Evolutionary conservation across 2,113 vertebrate genomes (phyloP).

Genomic region (Leucosticte australis): DNA sequence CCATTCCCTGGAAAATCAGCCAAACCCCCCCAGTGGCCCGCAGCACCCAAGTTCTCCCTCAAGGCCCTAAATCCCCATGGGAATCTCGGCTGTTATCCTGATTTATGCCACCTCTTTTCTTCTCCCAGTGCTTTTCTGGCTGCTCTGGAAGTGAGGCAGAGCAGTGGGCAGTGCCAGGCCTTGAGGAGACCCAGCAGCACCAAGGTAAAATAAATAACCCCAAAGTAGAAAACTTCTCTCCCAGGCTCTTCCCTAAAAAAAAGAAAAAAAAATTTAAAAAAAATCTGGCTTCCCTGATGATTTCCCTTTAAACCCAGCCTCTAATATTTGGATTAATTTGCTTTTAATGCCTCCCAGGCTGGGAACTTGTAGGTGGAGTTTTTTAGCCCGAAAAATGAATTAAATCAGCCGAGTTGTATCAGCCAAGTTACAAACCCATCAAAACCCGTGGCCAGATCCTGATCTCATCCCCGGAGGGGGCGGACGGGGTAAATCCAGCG

Average conservation of each 20-base stretch:
- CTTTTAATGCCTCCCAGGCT: constrained; percentile 40
- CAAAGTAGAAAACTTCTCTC: neutral
- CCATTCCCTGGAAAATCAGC: neutral
- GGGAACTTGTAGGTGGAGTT: constrained; percentile 28
- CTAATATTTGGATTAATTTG: neutral
- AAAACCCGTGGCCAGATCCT: constrained; percentile 33
- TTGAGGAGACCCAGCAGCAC: neutral
- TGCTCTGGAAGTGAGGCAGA: neutral
- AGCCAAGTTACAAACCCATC: constrained; percentile 39
- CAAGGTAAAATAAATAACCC: neutral
- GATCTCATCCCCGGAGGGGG: constrained; percentile 9
- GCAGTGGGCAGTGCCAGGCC: neutral
- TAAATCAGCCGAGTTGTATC: constrained; percentile 45
- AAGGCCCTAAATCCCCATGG: neutral
- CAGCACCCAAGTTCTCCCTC: accelerated
- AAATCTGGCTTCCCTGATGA: neutral
- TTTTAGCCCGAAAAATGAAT: constrained; percentile 29
- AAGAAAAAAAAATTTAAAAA: neutral
- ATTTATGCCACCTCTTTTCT: neutral
- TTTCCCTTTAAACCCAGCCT: constrained; percentile 8
- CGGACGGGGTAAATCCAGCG: neutral
- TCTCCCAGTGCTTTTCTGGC: neutral
- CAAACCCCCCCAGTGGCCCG: neutral
- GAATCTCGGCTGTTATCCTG: accelerated
- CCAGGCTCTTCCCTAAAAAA: neutral